These are phyloP conservation scores for Clarias platycephalus DNA, from an alignment of 2,797 vertebrate species.

Conservation along the genomic window DNA sequence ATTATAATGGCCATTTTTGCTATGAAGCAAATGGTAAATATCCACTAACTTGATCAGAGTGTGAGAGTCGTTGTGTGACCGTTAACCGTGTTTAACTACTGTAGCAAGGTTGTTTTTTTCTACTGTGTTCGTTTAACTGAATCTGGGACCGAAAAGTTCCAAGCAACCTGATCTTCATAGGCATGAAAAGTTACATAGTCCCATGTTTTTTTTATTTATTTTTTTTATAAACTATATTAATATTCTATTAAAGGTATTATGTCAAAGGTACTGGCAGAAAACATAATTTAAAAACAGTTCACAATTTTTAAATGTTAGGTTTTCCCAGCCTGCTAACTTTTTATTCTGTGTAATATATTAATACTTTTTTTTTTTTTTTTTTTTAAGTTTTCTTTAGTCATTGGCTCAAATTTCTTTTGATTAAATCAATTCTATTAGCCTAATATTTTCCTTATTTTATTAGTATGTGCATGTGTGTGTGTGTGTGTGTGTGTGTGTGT, in stretches of 20 bases:
- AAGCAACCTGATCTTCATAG: neutral
- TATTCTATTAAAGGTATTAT: neutral
- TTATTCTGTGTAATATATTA: neutral
- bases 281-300: too few species aligned
- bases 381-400: neutral
- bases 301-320: neutral
- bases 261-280: neutral
- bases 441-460: constrained; percentile 5
- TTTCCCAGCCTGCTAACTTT: neutral
- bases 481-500: constrained; percentile 16
- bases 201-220: too few species aligned
- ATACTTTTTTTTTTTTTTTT: too few species aligned
- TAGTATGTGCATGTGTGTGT: neutral
- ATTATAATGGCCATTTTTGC: neutral
- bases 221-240: neutral
- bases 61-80: neutral
- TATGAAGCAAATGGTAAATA: neutral
- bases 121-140: neutral
- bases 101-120: neutral
- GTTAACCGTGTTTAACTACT: neutral
- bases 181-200: neutral
- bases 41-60: neutral
- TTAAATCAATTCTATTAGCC: neutral
- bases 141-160: too few species aligned
- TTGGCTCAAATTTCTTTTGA: neutral